phyloP scores from a whole-genome alignment of 2,888 invertebrate species.

The Eurytoma californica region DNA sequence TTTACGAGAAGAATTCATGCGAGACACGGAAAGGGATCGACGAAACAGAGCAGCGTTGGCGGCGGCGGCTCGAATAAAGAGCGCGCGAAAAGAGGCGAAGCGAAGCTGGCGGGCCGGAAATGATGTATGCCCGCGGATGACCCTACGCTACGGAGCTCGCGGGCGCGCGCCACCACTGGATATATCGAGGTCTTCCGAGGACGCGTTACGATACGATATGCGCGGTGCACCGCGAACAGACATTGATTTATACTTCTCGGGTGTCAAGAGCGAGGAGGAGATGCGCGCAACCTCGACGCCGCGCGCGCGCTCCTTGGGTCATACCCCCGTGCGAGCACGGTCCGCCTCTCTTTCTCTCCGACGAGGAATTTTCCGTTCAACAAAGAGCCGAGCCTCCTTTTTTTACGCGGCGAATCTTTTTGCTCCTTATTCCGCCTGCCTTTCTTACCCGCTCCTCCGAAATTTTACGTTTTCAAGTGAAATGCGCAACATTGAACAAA shows the following conservation, averaged over 20 bases:
- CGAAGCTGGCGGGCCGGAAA: conserved; percentile 51
- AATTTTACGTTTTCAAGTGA: no score
- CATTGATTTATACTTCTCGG: conserved; percentile 66
- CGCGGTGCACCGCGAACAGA: conserved; percentile 62
- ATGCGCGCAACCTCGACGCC: neutral
- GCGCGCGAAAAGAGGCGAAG: conserved; percentile 30
- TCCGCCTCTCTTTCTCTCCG: neutral
- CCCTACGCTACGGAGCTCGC: conserved; percentile 44
- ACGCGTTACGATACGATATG: conserved; percentile 61
- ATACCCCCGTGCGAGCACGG: no score
- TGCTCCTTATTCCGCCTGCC: no score
- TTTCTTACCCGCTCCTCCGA: no score
- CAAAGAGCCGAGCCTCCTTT: neutral
- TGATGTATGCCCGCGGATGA: conserved; percentile 65
- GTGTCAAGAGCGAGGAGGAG: conserved; percentile 57
- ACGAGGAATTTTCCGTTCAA: neutral
- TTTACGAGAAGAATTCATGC: conserved; percentile 50
- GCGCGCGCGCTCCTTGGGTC: neutral
- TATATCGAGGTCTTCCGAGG: conserved; percentile 32
- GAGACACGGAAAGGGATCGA: conserved; percentile 50
- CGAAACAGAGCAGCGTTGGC: conserved; percentile 24
- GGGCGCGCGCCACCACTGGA: neutral
- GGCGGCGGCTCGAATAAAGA: conserved; percentile 24
- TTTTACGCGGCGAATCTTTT: no score
- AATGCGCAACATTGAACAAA: no score